Percentiles rank a stretch among this genome's conserved stretches.
Conservation (phyloP, 1,140 invertebrate species). For the Gonatopus flavifemur region DNA sequence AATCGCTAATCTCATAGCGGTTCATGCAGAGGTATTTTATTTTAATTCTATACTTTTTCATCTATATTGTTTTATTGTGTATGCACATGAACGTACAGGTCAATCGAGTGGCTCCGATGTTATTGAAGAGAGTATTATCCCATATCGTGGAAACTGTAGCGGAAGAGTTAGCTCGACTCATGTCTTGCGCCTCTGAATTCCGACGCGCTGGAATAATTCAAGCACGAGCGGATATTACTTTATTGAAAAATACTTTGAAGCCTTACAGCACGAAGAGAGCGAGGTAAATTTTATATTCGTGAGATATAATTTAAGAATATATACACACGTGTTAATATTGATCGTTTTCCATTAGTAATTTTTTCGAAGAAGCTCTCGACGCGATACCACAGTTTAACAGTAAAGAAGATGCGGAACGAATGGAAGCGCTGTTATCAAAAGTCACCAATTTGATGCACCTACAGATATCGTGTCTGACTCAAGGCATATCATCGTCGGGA, state of each 20-base stretch:
- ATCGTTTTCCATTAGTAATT: constrained; percentile 47
- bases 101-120: constrained; percentile 75
- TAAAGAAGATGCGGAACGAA: constrained; percentile 46
- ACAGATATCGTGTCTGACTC: constrained; percentile 52
- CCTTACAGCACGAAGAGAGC: constrained; percentile 61
- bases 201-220: constrained; percentile 69
- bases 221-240: constrained; percentile 65
- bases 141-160: constrained; percentile 88
- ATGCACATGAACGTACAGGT: constrained; percentile 58
- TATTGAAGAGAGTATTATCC: constrained; percentile 75
- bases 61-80: not conserved
- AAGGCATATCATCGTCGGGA: too few relatives aligned
- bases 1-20: constrained; percentile 86
- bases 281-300: constrained; percentile 46
- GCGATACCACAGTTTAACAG: constrained; percentile 59
- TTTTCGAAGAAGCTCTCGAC: constrained; percentile 66
- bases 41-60: constrained; percentile 5
- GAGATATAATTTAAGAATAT: not conserved
- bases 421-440: constrained; percentile 49
- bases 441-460: constrained; percentile 48
- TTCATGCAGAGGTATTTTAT: constrained; percentile 82
- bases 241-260: constrained; percentile 60
- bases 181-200: constrained; percentile 77
- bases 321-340: not conserved
- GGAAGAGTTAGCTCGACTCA: constrained; percentile 85